Evolutionary conservation across 92 coral and sea anemone genomes (phyloP), one percentile per base, ranked within the genome.

Genomic region (Heliopora coerulea): DNA sequence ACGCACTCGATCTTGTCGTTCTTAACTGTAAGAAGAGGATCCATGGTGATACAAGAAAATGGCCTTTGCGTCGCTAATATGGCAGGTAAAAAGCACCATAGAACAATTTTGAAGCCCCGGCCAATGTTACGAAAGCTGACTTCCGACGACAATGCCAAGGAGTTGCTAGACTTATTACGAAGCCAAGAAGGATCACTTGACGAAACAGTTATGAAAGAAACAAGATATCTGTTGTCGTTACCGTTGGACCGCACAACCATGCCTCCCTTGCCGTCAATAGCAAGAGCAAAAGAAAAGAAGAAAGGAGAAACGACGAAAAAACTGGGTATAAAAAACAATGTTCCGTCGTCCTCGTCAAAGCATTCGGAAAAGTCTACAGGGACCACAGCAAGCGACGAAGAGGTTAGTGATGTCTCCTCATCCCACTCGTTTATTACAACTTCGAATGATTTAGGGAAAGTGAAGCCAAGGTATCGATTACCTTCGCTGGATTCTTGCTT

Each of bases 251-350:
- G 63, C 14, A 70, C 30, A 28, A 50, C 62, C 29, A 32, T 70
- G 50, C 77, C 49, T 10, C 77, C 77, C 29, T 54, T 70, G 31
- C 77, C 77, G 14, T 52, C 77, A 3, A 70, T 70, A 50, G 19
- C 74, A 35, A 41, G 34, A 34, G 68, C 26, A 62, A 9, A n/a
- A 48, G 34, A 34, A 28, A 62, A 26, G 18, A 15, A 62, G 73
- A 25, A 28, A 48, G n/a, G n/a, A n/a, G n/a, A n/a, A n/a, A n/a
- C n/a, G n/a, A 66, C 8, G 31, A 19, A 13, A 32, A 11, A 2
- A 60, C 14, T 0, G 37, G 17, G 14, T 8, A 39, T 35, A 39
- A 65, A 2, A 23, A 23, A 20, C 21, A 56, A 27, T 19, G 34
- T 17, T 44, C 3, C 0, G 23, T 3, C 37, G 42, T 4, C 42